These are phyloP conservation scores for Campoletis raptor DNA, from an alignment of 2,888 invertebrate genomes.

Conservation along the genomic window DNA sequence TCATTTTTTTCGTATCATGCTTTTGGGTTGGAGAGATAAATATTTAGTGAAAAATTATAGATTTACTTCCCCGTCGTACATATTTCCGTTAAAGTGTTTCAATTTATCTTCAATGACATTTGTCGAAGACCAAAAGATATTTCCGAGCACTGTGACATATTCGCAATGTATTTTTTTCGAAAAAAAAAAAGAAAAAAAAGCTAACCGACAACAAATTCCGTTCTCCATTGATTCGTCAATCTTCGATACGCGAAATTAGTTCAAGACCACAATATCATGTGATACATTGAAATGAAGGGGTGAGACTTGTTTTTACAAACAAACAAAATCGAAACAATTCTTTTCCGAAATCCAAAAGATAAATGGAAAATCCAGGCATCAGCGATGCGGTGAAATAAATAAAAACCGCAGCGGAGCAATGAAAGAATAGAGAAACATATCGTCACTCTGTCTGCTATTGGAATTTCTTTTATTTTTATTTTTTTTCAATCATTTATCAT, in stretches of 20 bases:
- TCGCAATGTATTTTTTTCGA: background rate
- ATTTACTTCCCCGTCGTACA: slow-evolving; percentile 9
- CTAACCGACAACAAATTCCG: background rate
- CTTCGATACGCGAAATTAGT: slow-evolving; percentile 13
- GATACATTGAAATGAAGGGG: slow-evolving; percentile 3
- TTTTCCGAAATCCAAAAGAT: slow-evolving; percentile 36
- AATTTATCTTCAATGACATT: background rate
- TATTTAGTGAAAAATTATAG: slow-evolving; percentile 58
- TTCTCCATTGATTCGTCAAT: slow-evolving; percentile 43
- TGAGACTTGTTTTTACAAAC: background rate
- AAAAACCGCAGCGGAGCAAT: slow-evolving; percentile 26
- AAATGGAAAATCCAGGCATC: slow-evolving; percentile 41
- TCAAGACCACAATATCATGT: slow-evolving; percentile 30
- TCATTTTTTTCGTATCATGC: slow-evolving; percentile 54
- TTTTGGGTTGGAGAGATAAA: slow-evolving; percentile 61
- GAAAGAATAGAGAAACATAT: slow-evolving; percentile 2
- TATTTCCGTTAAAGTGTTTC: slow-evolving; percentile 57
- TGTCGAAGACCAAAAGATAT: background rate
- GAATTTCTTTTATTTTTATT: slow-evolving; percentile 1
- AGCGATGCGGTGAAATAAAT: slow-evolving; percentile 28
- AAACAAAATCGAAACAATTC: slow-evolving; percentile 24
- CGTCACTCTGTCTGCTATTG: slow-evolving; percentile 37
- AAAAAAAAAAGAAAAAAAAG: background rate
- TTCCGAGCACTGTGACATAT: background rate
- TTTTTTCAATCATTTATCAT: background rate